Evolutionary conservation across 2,888 invertebrate species (phyloP).

Genomic region (Acholoe squamosa): DNA sequence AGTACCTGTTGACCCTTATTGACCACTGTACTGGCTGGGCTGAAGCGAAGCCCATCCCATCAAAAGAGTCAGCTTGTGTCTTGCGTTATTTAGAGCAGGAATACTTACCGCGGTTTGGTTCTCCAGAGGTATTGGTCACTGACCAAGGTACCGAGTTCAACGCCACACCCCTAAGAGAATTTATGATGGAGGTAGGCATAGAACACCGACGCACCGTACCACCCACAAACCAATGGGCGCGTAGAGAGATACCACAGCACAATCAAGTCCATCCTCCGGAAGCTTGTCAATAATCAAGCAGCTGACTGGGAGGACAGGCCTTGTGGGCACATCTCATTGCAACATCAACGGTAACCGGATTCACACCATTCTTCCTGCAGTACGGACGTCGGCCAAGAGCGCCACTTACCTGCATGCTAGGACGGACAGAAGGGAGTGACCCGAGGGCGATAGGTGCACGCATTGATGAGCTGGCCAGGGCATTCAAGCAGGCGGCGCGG

Average conservation of each 20-base stretch:
- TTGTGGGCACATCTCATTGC: slow-evolving; percentile 47
- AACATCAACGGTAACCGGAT: slow-evolving; percentile 44
- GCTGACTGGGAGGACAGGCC: slow-evolving; percentile 48
- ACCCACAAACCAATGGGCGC: slow-evolving; percentile 43
- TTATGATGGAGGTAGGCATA: too few relatives aligned
- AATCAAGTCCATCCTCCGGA: slow-evolving; percentile 36
- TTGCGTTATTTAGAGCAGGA: neutral
- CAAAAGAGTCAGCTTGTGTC: neutral
- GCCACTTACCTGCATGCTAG: neutral
- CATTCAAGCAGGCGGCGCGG: too few relatives aligned
- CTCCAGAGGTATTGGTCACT: slow-evolving; percentile 27
- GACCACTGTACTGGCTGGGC: slow-evolving; percentile 61
- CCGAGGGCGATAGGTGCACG: too few relatives aligned
- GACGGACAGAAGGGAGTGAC: neutral
- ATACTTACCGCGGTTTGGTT: slow-evolving; percentile 50
- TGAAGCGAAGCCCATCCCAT: neutral
- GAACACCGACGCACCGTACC: slow-evolving; percentile 19
- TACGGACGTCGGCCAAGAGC: slow-evolving; percentile 16
- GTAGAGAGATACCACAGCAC: slow-evolving; percentile 44
- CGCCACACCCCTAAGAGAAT: too few relatives aligned
- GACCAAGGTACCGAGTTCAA: slow-evolving; percentile 45
- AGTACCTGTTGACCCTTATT: neutral
- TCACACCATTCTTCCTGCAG: slow-evolving; percentile 32
- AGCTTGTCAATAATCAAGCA: neutral
- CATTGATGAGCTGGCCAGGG: too few relatives aligned